phyloP scores from a whole-genome alignment of 1,140 invertebrate species.

The Octopus sinensis region DNA sequence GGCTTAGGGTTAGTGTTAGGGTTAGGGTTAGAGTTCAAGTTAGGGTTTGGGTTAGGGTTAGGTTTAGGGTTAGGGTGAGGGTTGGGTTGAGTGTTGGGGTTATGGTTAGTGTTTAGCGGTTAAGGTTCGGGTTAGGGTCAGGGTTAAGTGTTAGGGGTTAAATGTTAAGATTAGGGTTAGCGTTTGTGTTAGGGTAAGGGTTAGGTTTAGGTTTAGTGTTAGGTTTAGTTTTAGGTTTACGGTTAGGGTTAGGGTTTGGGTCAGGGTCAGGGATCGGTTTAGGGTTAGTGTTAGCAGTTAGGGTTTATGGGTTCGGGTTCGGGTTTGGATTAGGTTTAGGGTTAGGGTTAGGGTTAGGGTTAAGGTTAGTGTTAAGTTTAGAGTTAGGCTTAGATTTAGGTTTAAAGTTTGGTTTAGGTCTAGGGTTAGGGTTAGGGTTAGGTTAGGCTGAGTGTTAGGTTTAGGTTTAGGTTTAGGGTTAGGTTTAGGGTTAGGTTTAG shows the following conservation, averaged over 20 bases:
- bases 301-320: slow-evolving; percentile 21
- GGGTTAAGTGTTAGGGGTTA: slow-evolving; percentile 27
- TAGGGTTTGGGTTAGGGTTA: slow-evolving; percentile 36
- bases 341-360: slow-evolving; percentile 31
- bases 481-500: slow-evolving; percentile 43
- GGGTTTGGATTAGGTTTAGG: slow-evolving; percentile 30
- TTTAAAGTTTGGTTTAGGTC: slow-evolving; percentile 17
- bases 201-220: slow-evolving; percentile 29
- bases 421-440: slow-evolving; percentile 30
- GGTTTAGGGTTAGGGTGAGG: slow-evolving; percentile 39
- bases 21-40: slow-evolving; percentile 34
- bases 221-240: slow-evolving; percentile 30
- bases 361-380: slow-evolving; percentile 31
- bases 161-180: slow-evolving; percentile 29
- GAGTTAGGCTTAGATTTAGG: slow-evolving; percentile 31
- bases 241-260: slow-evolving; percentile 32
- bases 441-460: no score
- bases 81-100: slow-evolving; percentile 24
- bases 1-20: slow-evolving; percentile 22
- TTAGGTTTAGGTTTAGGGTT: slow-evolving; percentile 36
- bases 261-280: no score
- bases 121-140: slow-evolving; percentile 18
- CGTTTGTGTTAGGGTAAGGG: slow-evolving; percentile 25
- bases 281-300: slow-evolving; percentile 22
- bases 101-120: no score